Percentiles rank a stretch among this genome's conserved stretches.
Evolutionary conservation across 2,888 invertebrate species (phyloP).

Genomic region (Eupeodes luniger): DNA sequence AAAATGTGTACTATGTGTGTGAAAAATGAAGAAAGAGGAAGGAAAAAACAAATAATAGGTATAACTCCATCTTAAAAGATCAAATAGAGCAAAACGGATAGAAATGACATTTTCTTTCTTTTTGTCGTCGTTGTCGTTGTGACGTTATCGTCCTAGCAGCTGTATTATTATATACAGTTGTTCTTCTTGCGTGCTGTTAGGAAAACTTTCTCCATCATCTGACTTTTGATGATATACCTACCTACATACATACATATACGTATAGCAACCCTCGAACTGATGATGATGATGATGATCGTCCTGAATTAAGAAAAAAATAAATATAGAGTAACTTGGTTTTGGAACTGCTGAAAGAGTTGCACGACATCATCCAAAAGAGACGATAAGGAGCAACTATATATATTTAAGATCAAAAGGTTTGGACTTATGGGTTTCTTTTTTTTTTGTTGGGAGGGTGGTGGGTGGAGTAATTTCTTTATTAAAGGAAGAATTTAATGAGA

Average conservation of each 20-base stretch:
- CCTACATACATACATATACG: too few relatives aligned
- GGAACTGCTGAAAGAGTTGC: conserved; percentile 22
- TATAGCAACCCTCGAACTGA: conserved; percentile 44
- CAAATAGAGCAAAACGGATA: conserved; percentile 43
- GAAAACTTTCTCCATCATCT: conserved; percentile 66
- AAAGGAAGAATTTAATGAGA: conserved; percentile 64
- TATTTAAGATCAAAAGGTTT: conserved; percentile 27
- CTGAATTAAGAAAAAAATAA: conserved; percentile 48
- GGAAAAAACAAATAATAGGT: neutral
- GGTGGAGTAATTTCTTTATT: conserved; percentile 35
- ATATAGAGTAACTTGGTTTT: conserved; percentile 7
- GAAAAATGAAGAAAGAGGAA: neutral
- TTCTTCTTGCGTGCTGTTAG: conserved; percentile 20
- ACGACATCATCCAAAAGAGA: neutral
- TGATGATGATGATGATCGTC: conserved; percentile 68
- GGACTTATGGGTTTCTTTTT: neutral
- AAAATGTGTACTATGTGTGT: neutral
- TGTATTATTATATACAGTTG: neutral
- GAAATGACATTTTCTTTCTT: conserved; percentile 22
- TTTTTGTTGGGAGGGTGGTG: neutral
- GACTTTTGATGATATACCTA: conserved; percentile 66
- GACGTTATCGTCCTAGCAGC: conserved; percentile 1
- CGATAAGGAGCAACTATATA: neutral
- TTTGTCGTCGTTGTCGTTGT: neutral
- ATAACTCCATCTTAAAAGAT: conserved; percentile 31